Evolutionary conservation across 2,888 invertebrate genomes (phyloP), one percentile per base, ranked within the genome.

Genomic region (Apodemia zela): DNA sequence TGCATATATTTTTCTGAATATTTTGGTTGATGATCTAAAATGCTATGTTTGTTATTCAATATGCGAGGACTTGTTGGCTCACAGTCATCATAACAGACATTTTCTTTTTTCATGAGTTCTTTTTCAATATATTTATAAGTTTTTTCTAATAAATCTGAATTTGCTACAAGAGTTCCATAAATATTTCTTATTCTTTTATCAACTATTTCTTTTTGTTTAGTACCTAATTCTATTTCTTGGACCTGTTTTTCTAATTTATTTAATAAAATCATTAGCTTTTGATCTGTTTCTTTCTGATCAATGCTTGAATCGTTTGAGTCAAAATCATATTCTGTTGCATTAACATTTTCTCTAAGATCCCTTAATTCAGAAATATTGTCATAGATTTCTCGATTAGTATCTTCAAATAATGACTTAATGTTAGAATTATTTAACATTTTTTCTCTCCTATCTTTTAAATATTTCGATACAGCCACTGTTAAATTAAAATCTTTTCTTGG

Each of bases 161-260:
- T 45, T 1, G 7, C 33, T 17, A 58, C 8, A 10, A 62, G 15
- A 47, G 45, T 60, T 25, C 15, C 58, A n/a, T 63, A 63, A 18
- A 63, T 63, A 35, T 59, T 49, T 21, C 18, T 59, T 15, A 63
- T 33, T 5, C 33, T 63, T 17, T 58, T 33, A 8, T 63, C 58
- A 18, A 63, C 59, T 13, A 58, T 42, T 47, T 35, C 58, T 59
- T 58, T 63, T 29, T 63, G 58, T 49, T 15, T 63, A 11, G 45
- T 47, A 47, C 59, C 58, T 33, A 63, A 47, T 49, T 59, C 58
- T 15, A 63, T 33, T 7, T 59, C 47, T 17, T 58, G 58, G 10
- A 63, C 13, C 47, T 59, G 58, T 58, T 58, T 33, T 17, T 63
- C 62, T 13, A 63, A 47, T 21, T 17, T 45, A 13, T 33, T n/a